Evolutionary conservation across 1,140 invertebrate genomes (phyloP), one percentile per base, ranked within the genome.

Genomic region (Lamellibrachia luymesi): DNA sequence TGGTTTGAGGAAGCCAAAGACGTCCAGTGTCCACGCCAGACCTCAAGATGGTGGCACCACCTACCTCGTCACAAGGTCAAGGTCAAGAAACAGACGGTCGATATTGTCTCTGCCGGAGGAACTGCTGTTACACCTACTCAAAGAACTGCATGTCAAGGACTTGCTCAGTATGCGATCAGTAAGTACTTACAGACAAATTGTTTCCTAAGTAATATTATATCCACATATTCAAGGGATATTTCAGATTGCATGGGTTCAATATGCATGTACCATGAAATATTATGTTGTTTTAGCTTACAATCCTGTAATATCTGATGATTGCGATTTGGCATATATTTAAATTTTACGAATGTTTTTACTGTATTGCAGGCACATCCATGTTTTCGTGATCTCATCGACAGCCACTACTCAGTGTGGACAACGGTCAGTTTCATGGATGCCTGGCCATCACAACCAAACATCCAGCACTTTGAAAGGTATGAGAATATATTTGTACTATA

Each of bases 91-190:
- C 64, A 80, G 17, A 80, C 64, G 64, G 64, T 92, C 93, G 27
- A 27, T 96, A 93, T 96, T 95, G 95, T 94, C 95, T 92, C 92
- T 96, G 7, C 95, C 96, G 89, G 95, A 95, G 90, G 95, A 96
- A 94, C 92, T 96, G 27, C 56, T 96, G 8, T 90, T 96, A 4
- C 94, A 94, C 92, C 94, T 96, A 13, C 93, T 96, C 22, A 94
- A 94, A 93, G 94, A 94, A 17, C 92, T 96, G 8, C 95, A 95
- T 92, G 94, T 96, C 22, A 95, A 94, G 92, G 96, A 96, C 92
- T 90, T 96, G 8, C 94, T 96, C 91, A 95, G 94, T 91, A 94
- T 96, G 94, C 94, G 94, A 94, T 93, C 93, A 51, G 96, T 96
- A 94, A 95, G 95, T 94, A 80, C 17, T 4, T 10, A 80, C 17